phyloP scores from a whole-genome alignment of 2,797 vertebrate genomes.

The Sebastes paucispinis region DNA sequence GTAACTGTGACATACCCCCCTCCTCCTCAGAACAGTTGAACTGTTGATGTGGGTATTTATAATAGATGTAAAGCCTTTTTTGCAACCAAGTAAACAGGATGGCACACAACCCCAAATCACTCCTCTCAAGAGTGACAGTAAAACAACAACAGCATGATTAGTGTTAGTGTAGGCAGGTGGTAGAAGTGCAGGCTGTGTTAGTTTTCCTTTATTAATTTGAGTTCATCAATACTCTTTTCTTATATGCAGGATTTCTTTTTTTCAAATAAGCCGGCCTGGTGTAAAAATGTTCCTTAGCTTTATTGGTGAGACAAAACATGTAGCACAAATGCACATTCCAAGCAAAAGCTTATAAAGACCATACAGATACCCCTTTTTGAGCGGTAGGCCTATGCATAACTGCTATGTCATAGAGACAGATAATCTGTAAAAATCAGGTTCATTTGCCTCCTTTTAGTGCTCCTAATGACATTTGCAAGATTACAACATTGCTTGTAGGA shows the following conservation, averaged over 20 bases:
- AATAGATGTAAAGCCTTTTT: slow-evolving; percentile 2
- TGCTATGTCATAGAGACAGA: background rate
- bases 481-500: too few relatives aligned
- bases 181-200: background rate
- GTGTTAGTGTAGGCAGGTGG: background rate
- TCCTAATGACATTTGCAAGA: too few relatives aligned
- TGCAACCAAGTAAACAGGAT: slow-evolving; percentile 20
- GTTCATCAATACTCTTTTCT: background rate
- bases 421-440: too few relatives aligned
- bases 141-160: slow-evolving; percentile 3
- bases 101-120: slow-evolving; percentile 26
- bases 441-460: too few relatives aligned
- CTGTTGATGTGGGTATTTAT: slow-evolving; percentile 42
- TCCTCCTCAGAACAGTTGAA: background rate
- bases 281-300: background rate
- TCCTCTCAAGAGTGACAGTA: slow-evolving; percentile 35
- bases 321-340: background rate
- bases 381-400: background rate
- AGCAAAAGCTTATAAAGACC: background rate
- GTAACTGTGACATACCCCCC: background rate
- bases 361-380: background rate
- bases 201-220: background rate
- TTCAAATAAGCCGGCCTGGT: background rate
- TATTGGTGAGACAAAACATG: background rate
- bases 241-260: background rate